Base-by-base conservation (phyloP, 2,888 invertebrate genomes). In the Morpho deidamia region DNA sequence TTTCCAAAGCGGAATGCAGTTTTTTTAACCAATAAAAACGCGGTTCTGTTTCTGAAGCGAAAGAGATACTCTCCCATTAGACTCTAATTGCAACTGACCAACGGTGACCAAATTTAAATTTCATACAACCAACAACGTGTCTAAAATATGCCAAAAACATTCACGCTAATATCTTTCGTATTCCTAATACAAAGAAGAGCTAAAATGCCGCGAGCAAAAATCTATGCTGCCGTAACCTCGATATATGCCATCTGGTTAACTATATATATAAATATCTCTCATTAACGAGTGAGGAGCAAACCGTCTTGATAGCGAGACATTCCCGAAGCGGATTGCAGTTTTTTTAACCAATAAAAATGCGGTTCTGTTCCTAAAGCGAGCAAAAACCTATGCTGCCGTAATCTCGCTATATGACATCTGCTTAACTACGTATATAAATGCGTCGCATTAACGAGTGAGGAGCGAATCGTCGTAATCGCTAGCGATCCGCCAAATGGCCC, bases 41-140 rank as follows among this genome's bases (percentile, higher is more conserved):
- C 76, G 77, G 78, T 73, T 72, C 76, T 77, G 75, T n/a, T n/a
- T n/a, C n/a, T n/a, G n/a, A n/a, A n/a, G n/a, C n/a, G n/a, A n/a
- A n/a, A n/a, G n/a, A n/a, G n/a, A n/a, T n/a, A n/a, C n/a, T n/a
- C n/a, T n/a, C n/a, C n/a, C n/a, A n/a, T n/a, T n/a, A 1, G 1
- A 14, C 14, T 14, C 14, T 14, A 14, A 2, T 14, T 14, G 2
- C 14, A 72, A 35, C 72, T 73, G 71, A 74, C 76, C 74, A 73
- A 68, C 81, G 80, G 83, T 84, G 83, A 83, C 81, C 77, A 81
- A 84, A 84, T 87, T 86, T 81, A 81, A 81, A 77, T 83, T 82
- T 86, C 61, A 56, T 59, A 59, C 61, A 60, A 55, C 53, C 51
- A 53, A 56, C 49, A 39, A 56, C 45, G 51, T 42, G 37, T 52